Conservation (phyloP, 2,888 invertebrate genomes). For the Drepanosiphum platanoidis region DNA sequence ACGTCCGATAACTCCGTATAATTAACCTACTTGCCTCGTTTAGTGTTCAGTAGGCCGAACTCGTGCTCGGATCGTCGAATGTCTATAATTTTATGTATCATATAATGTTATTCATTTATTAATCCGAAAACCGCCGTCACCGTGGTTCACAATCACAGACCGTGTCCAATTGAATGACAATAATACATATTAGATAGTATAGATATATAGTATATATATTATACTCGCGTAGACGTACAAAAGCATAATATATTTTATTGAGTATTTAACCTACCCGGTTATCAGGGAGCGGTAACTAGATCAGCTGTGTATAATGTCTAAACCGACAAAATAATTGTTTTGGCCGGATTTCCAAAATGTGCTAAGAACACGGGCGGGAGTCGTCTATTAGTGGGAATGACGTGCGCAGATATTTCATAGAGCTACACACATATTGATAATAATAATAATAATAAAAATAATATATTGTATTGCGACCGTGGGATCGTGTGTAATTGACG, state of each 20-base stretch:
- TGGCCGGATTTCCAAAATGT: not conserved
- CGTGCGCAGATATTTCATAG: not conserved
- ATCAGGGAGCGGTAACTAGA: constrained; percentile 14
- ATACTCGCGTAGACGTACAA: too few relatives aligned
- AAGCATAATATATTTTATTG: not conserved
- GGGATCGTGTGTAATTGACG: not conserved
- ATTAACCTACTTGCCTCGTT: constrained; percentile 49
- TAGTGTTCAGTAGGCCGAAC: not conserved
- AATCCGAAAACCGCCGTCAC: not conserved
- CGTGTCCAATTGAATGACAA: constrained; percentile 18
- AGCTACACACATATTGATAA: not conserved
- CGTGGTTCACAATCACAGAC: not conserved
- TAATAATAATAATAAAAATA: not conserved
- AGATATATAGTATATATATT: not conserved
- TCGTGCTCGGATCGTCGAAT: not conserved
- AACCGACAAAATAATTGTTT: constrained; percentile 18
- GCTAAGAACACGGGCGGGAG: not conserved
- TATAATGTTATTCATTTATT: not conserved
- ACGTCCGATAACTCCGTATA: not conserved
- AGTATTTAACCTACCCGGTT: not conserved
- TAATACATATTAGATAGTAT: not conserved
- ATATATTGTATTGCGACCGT: not conserved
- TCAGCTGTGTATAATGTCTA: constrained; percentile 1
- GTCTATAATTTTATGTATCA: not conserved
- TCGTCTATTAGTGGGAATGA: constrained; percentile 22